phyloP scores from a whole-genome alignment of 2,888 invertebrate species.

The Magallana nippona region DNA sequence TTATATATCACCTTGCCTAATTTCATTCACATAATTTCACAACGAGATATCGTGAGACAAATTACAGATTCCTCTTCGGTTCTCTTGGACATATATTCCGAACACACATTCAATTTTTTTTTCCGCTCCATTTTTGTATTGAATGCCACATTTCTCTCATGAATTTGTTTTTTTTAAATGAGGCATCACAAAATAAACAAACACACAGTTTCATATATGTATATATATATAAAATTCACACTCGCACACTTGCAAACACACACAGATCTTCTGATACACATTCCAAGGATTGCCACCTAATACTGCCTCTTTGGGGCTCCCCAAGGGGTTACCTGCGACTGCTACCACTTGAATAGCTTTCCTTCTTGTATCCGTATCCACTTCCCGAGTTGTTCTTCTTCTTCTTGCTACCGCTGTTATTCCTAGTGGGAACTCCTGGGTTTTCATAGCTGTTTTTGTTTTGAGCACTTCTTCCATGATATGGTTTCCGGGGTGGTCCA shows the following conservation, averaged over 20 bases:
- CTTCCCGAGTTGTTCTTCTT: conserved; percentile 12
- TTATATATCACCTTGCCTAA: neutral
- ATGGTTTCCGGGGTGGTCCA: neutral
- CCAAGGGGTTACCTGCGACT: conserved; percentile 14
- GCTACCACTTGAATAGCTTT: conserved; percentile 21
- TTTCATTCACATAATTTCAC: conserved; percentile 23
- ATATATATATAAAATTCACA: neutral
- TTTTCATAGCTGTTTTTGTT: conserved; percentile 11
- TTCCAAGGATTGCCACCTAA: neutral
- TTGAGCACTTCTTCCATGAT: conserved; percentile 34
- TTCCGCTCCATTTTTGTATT: neutral
- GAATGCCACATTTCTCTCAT: neutral
- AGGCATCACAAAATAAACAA: conserved; percentile 13
- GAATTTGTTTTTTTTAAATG: neutral
- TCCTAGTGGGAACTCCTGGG: neutral
- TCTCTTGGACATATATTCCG: too few relatives aligned
- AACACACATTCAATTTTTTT: neutral
- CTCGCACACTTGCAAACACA: neutral
- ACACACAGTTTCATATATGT: neutral
- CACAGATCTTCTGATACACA: conserved; percentile 15
- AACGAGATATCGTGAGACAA: conserved; percentile 5
- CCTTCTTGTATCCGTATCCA: conserved; percentile 35
- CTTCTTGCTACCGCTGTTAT: neutral
- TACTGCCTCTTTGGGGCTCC: conserved; percentile 4
- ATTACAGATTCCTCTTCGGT: neutral